These are phyloP conservation scores for Hydraecia micacea DNA, from an alignment of 2,888 invertebrate species.

Conservation along the genomic window DNA sequence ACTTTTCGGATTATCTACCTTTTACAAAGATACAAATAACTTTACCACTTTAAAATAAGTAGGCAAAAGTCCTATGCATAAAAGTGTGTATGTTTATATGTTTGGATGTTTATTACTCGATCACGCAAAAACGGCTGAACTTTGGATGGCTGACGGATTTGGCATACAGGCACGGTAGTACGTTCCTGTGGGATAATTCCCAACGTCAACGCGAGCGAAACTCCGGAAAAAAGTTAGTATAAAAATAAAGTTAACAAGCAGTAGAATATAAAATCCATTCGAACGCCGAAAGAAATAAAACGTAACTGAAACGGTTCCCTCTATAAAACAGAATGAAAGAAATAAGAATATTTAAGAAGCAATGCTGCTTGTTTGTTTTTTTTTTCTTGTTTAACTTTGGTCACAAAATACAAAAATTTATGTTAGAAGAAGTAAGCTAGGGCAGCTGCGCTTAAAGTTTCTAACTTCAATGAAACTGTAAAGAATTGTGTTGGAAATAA, in stretches of 20 bases:
- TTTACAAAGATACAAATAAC: background rate
- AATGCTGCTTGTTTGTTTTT: no score
- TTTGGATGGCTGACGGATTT: background rate
- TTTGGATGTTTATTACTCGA: background rate
- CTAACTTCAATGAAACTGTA: background rate
- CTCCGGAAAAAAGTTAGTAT: background rate
- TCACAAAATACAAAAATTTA: constrained; percentile 49
- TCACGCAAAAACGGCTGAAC: background rate
- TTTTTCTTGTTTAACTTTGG: constrained; percentile 41
- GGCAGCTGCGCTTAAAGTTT: constrained; percentile 46
- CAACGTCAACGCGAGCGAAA: background rate
- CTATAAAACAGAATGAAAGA: constrained; percentile 16
- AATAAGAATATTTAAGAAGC: constrained; percentile 41
- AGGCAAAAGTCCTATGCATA: background rate
- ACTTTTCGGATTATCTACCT: background rate
- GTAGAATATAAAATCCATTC: constrained; percentile 9
- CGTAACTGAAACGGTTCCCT: background rate
- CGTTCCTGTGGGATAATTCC: background rate
- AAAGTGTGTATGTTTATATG: background rate
- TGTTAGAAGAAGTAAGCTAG: constrained; percentile 26
- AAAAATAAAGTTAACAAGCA: background rate
- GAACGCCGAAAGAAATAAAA: constrained; percentile 8
- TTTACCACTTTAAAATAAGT: background rate
- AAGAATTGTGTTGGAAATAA: background rate
- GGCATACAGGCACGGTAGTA: background rate